These are phyloP conservation scores for Hermetia illucens DNA, from an alignment of 1,140 invertebrate genomes.

Conservation along the genomic window DNA sequence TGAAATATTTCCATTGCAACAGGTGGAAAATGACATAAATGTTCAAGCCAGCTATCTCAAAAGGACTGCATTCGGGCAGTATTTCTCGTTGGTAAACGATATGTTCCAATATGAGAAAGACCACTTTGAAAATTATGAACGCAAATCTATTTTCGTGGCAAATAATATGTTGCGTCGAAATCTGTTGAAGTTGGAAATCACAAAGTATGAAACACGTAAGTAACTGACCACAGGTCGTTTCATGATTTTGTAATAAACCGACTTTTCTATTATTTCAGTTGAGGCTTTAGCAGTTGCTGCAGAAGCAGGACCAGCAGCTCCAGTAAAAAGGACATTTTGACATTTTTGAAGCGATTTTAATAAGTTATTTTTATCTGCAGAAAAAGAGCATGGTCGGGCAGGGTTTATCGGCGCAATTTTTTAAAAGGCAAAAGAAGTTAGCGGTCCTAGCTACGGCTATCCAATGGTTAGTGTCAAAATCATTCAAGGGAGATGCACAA, in stretches of 20 bases:
- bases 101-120: slow-evolving; percentile 63
- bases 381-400: too few species aligned
- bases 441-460: slow-evolving; percentile 24
- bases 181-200: slow-evolving; percentile 40
- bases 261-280: too few species aligned
- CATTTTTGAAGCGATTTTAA: too few species aligned
- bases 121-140: slow-evolving; percentile 47
- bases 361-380: too few species aligned
- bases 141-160: slow-evolving; percentile 38
- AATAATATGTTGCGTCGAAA: slow-evolving; percentile 48
- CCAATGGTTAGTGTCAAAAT: slow-evolving; percentile 26
- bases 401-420: too few species aligned
- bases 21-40: slow-evolving; percentile 42
- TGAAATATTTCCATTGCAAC: background rate
- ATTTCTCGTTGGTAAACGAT: slow-evolving; percentile 53
- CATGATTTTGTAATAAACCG: too few species aligned
- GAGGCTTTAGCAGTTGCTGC: too few species aligned
- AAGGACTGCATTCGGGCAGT: slow-evolving; percentile 56
- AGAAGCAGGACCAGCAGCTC: too few species aligned
- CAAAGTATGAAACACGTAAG: slow-evolving; percentile 14
- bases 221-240: too few species aligned
- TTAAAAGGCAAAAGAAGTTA: too few species aligned
- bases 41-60: slow-evolving; percentile 60
- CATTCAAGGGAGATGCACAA: slow-evolving; percentile 11
- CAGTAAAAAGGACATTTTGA: too few species aligned